Percentiles rank a stretch among this genome's conserved stretches.
These are phyloP conservation scores for Eulemur rufifrons DNA, from an alignment of 2,113 vertebrate genomes.

Conservation along the genomic window DNA sequence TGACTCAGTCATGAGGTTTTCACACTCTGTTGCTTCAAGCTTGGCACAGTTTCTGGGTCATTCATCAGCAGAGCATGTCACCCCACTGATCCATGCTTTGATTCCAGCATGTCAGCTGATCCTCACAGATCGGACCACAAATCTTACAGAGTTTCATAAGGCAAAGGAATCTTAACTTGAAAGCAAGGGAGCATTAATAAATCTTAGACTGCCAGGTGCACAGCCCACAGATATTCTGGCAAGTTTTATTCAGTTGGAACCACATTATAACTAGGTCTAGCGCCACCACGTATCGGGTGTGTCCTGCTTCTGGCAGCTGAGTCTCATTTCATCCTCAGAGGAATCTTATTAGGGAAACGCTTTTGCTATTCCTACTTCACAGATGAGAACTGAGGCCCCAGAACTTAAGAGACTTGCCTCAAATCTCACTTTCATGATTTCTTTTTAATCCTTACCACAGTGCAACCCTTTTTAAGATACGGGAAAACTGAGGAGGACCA, in stretches of 20 bases:
- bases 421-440: background rate
- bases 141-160: background rate
- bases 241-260: background rate
- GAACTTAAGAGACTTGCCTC: background rate
- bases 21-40: background rate
- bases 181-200: background rate
- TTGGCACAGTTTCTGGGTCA: background rate
- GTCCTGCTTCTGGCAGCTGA: background rate
- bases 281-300: background rate
- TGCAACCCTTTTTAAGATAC: background rate
- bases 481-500: background rate
- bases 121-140: background rate
- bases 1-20: constrained; percentile 22
- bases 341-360: background rate
- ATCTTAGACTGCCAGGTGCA: rapidly evolving
- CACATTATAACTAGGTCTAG: background rate
- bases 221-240: background rate
- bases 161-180: background rate
- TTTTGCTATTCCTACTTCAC: background rate
- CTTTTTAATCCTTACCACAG: background rate
- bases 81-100: background rate
- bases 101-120: constrained; percentile 33
- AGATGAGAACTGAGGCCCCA: background rate
- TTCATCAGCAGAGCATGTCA: background rate
- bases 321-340: background rate